Conservation (phyloP, 2,888 invertebrate genomes). For the Plagodis dolabraria region DNA sequence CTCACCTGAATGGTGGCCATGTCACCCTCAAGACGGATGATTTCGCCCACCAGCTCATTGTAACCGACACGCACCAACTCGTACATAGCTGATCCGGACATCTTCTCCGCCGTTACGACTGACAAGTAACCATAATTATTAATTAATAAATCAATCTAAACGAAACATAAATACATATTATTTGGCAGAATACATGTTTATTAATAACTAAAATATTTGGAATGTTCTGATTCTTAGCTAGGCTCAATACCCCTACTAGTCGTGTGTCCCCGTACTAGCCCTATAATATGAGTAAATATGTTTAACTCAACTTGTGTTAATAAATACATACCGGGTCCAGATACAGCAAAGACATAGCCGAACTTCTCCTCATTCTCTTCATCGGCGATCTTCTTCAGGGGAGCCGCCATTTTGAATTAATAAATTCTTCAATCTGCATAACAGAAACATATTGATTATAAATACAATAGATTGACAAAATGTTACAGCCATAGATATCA, state of each 20-base stretch:
- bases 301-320: too few relatives aligned
- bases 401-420: constrained; percentile 85
- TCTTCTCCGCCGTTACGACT: constrained; percentile 99
- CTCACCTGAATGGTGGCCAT: constrained; percentile 99
- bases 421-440: constrained; percentile 52
- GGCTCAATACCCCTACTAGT: too few relatives aligned
- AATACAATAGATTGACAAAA: not conserved
- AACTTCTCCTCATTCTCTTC: constrained; percentile 95
- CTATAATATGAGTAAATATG: too few relatives aligned
- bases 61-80: constrained; percentile 99
- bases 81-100: constrained; percentile 99
- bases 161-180: too few relatives aligned
- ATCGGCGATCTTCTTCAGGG: constrained; percentile 89
- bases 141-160: too few relatives aligned
- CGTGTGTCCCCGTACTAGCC: too few relatives aligned
- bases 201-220: too few relatives aligned
- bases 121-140: constrained; percentile 20
- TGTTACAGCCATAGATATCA: too few relatives aligned
- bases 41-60: constrained; percentile 99
- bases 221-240: too few relatives aligned
- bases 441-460: constrained; percentile 13
- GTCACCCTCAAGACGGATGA: constrained; percentile 99
- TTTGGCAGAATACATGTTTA: too few relatives aligned
- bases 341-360: constrained; percentile 98
- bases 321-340: constrained; percentile 94